Percentiles rank a stretch among this genome's conserved stretches.
Evolutionary conservation across 2,888 invertebrate species (phyloP).

Genomic region (Isotomurus palustris): DNA sequence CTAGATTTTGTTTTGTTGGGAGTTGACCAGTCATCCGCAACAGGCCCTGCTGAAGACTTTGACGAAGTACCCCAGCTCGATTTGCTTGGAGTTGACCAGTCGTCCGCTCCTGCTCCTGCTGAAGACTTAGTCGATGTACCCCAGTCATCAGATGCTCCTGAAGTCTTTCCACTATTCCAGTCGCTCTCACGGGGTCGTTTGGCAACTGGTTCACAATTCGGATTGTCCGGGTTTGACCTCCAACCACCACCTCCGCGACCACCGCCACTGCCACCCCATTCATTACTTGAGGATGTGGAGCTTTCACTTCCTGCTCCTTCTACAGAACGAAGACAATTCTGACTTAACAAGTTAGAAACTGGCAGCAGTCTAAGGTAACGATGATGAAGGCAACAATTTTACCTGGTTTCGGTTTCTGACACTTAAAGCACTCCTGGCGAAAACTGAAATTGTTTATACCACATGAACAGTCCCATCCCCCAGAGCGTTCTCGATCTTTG

Average conservation of each 20-base stretch:
- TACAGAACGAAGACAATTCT: no score
- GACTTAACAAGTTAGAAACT: no score
- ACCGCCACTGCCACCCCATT: not conserved
- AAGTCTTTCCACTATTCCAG: not conserved
- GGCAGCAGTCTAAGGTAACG: no score
- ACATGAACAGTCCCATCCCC: slow-evolving; percentile 12
- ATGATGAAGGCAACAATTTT: no score
- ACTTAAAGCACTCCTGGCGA: slow-evolving; percentile 10
- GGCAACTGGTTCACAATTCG: slow-evolving; percentile 2
- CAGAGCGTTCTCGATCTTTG: not conserved
- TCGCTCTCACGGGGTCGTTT: no score
- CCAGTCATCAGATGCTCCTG: not conserved
- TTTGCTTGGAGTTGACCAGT: not conserved
- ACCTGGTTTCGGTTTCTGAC: slow-evolving; percentile 11
- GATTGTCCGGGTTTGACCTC: not conserved
- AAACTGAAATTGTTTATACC: slow-evolving; percentile 12
- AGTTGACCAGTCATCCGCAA: no score
- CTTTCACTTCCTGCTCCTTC: no score
- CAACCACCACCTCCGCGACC: slow-evolving; percentile 3
- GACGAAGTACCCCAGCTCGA: not conserved
- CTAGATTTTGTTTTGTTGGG: no score
- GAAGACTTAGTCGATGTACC: no score
- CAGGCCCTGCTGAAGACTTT: no score
- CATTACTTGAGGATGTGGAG: no score
- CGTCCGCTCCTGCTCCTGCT: not conserved